These are phyloP conservation scores for Drosophila kokeensis DNA, from an alignment of 2,888 invertebrate genomes.

Conservation along the genomic window DNA sequence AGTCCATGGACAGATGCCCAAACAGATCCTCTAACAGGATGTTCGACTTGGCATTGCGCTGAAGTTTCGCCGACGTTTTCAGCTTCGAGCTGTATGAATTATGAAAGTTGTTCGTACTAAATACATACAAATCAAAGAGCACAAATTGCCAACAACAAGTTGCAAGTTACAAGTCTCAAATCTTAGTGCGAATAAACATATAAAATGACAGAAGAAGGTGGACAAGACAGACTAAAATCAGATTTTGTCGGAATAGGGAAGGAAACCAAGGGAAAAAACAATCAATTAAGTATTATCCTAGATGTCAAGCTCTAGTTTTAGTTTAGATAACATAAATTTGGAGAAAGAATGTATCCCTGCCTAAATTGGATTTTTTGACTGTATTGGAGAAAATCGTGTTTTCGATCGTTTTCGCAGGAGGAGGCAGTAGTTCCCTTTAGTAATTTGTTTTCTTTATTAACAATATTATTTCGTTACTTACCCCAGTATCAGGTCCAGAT, in stretches of 20 bases:
- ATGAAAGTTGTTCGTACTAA: slow-evolving; percentile 16
- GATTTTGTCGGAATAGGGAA: neutral
- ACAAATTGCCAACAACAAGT: neutral
- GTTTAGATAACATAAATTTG: no score
- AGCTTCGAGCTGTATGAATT: slow-evolving; percentile 82
- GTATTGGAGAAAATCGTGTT: neutral
- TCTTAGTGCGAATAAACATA: neutral
- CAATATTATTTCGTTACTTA: slow-evolving; percentile 81
- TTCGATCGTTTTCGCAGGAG: neutral
- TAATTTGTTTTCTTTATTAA: neutral
- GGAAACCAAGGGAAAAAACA: neutral
- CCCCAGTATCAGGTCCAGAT: slow-evolving; percentile 89
- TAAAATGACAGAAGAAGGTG: no score
- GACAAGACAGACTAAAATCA: neutral
- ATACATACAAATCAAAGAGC: slow-evolving; percentile 11
- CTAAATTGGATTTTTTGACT: neutral
- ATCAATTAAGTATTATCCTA: neutral
- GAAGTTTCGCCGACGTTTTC: slow-evolving; percentile 83
- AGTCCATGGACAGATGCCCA: slow-evolving; percentile 84
- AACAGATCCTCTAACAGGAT: slow-evolving; percentile 84
- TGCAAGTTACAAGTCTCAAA: neutral
- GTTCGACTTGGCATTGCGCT: slow-evolving; percentile 82
- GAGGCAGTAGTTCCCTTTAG: neutral
- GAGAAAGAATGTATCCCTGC: neutral
- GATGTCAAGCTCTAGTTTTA: neutral